phyloP scores from a whole-genome alignment of 2,888 invertebrate genomes.

The Strigamia crassipes region DNA sequence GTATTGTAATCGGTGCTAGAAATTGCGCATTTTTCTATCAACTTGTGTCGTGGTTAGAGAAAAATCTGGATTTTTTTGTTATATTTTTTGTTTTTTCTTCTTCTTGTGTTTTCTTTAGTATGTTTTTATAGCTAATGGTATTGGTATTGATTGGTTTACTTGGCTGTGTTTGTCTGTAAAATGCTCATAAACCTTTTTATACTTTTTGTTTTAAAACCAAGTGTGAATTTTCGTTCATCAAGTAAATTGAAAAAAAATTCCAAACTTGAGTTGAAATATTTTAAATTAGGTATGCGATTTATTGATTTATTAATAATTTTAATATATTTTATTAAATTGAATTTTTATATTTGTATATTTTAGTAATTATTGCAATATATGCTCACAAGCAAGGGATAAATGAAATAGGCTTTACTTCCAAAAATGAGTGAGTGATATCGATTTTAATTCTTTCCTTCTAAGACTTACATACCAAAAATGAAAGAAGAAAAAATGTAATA shows the following conservation, averaged over 20 bases:
- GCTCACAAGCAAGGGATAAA: no score
- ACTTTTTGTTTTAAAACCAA: slow-evolving; percentile 5
- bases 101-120: background rate
- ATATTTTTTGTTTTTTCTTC: background rate
- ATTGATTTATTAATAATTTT: no score
- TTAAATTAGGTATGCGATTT: no score
- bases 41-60: background rate
- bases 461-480: background rate
- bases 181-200: background rate
- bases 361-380: no score
- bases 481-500: background rate
- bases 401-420: no score
- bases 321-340: no score
- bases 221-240: background rate
- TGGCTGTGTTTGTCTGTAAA: slow-evolving; percentile 8
- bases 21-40: background rate
- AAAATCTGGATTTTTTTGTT: background rate
- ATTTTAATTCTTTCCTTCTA: no score
- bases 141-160: slow-evolving; percentile 35
- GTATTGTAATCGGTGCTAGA: slow-evolving; percentile 2
- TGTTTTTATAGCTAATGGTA: slow-evolving; percentile 35
- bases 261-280: no score
- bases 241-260: background rate
- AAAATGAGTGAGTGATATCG: no score
- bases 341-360: no score